A percentile compares a stretch with the other conserved stretches of the same genome.
phyloP scores from a whole-genome alignment of 2,113 vertebrate genomes.

The Smithornis capensis region DNA sequence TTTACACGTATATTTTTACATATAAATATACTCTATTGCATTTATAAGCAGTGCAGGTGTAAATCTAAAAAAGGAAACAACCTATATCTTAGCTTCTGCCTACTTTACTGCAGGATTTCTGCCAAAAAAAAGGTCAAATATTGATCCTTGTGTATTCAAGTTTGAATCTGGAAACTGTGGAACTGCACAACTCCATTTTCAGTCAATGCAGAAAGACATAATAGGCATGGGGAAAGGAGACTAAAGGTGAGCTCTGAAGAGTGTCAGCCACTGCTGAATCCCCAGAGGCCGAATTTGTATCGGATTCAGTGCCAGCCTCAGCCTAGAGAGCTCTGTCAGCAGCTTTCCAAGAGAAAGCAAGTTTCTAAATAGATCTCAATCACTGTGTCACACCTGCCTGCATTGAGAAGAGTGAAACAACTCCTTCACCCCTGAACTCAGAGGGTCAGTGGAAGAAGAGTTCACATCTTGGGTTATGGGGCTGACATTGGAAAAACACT shows the following conservation, averaged over 20 bases:
- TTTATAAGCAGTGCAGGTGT: neutral
- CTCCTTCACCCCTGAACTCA: slow-evolving; percentile 1
- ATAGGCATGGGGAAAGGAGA: neutral
- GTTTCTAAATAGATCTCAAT: neutral
- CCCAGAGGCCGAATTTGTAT: neutral
- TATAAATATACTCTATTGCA: neutral
- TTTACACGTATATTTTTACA: neutral
- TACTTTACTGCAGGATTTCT: neutral
- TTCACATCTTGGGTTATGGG: neutral
- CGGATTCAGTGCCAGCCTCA: neutral
- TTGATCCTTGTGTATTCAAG: neutral
- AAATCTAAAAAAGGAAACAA: neutral
- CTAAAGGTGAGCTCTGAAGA: neutral
- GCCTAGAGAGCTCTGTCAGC: neutral
- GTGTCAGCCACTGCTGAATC: neutral
- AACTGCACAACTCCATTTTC: neutral
- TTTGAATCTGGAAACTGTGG: neutral
- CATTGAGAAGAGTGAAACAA: neutral
- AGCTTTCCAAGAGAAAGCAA: neutral
- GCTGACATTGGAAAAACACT: neutral
- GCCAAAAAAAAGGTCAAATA: neutral
- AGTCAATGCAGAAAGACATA: neutral
- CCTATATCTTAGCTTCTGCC: neutral
- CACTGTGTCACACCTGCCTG: neutral
- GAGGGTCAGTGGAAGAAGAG: neutral